phyloP scores from a whole-genome alignment of 1,140 invertebrate genomes.

The Myzus persicae region DNA sequence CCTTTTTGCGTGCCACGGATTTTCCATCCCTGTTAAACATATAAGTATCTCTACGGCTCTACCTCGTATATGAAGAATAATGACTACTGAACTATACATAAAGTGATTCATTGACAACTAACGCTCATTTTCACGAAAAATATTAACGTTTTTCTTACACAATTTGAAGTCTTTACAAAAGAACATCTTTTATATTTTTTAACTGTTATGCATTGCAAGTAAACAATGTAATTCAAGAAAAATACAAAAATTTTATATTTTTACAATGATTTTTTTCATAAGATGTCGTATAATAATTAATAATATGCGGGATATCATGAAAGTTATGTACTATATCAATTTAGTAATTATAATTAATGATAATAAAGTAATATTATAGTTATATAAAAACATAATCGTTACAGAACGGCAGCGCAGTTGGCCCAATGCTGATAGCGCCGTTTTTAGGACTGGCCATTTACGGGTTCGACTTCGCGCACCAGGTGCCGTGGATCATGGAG shows the following conservation, averaged over 20 bases:
- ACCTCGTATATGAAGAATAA: too few species aligned
- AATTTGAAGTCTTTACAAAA: too few species aligned
- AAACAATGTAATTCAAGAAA: neutral
- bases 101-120: too few species aligned
- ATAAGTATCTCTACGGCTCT: too few species aligned
- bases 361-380: neutral
- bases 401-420: constrained; percentile 73
- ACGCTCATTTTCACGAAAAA: too few species aligned
- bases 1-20: too few species aligned
- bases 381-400: constrained; percentile 60
- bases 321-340: too few species aligned
- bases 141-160: too few species aligned
- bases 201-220: neutral
- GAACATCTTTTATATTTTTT: too few species aligned
- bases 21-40: too few species aligned
- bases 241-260: neutral
- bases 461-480: constrained; percentile 73
- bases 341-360: neutral
- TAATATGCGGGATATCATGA: neutral
- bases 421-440: constrained; percentile 70
- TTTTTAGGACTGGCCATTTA: constrained; percentile 73
- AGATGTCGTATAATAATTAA: neutral
- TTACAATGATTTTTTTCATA: neutral
- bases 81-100: too few species aligned
- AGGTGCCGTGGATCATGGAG: constrained; percentile 69